phyloP scores from a whole-genome alignment of 1,140 invertebrate species.

The Neotoxoptera formosana region DNA sequence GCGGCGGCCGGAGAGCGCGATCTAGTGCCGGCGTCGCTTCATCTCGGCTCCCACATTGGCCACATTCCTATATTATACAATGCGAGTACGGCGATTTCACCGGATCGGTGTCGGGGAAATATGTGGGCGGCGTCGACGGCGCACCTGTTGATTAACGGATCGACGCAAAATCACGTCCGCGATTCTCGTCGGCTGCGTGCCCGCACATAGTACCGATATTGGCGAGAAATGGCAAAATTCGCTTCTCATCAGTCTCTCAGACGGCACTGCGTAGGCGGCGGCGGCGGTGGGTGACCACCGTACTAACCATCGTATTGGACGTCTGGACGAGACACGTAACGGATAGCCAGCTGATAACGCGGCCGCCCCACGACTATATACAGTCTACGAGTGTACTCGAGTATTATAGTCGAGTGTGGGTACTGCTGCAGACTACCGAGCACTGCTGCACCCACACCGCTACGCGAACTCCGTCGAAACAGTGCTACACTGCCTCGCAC shows the following conservation, averaged over 20 bases:
- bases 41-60: not conserved
- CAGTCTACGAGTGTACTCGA: too few species aligned
- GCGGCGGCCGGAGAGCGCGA: not conserved
- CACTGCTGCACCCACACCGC: not conserved
- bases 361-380: too few species aligned
- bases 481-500: not conserved
- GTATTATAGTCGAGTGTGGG: too few species aligned
- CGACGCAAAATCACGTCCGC: not conserved
- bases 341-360: not conserved
- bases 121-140: constrained; percentile 1
- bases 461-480: not conserved
- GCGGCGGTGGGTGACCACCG: not conserved
- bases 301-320: too few species aligned
- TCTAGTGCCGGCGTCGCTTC: not conserved
- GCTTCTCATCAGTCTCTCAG: too few species aligned
- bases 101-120: not conserved
- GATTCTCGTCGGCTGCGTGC: not conserved
- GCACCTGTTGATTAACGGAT: constrained; percentile 35
- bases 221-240: not conserved
- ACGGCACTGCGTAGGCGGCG: not conserved
- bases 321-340: not conserved
- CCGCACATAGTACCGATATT: not conserved
- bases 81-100: not conserved
- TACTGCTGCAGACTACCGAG: too few species aligned
- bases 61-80: not conserved